Percentiles rank a stretch among this genome's conserved stretches.
Evolutionary conservation across 2,888 invertebrate species (phyloP).

Genomic region (Heterodera filipjevi): DNA sequence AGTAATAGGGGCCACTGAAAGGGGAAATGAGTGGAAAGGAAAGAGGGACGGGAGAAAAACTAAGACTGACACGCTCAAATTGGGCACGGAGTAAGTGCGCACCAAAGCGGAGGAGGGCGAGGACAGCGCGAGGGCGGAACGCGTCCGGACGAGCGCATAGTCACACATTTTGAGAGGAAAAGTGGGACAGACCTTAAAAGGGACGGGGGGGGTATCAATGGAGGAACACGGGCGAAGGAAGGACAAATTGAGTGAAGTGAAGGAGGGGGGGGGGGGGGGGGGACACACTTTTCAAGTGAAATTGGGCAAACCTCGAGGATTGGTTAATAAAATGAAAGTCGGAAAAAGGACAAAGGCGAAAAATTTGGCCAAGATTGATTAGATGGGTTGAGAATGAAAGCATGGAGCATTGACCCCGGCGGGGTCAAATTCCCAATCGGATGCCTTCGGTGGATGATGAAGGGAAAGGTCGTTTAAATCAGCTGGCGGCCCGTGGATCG

Average conservation of each 20-base stretch:
- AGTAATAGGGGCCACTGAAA: constrained; percentile 28
- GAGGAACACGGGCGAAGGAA: not conserved
- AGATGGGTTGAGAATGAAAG: not conserved
- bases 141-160: constrained; percentile 53
- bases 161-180: constrained; percentile 41
- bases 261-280: too few relatives aligned
- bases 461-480: not conserved
- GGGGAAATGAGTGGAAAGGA: not conserved
- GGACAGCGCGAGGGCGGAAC: constrained; percentile 48
- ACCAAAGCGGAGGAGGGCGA: constrained; percentile 38
- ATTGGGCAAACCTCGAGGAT: too few relatives aligned
- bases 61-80: constrained; percentile 21
- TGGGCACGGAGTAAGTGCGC: constrained; percentile 35
- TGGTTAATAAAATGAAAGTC: not conserved
- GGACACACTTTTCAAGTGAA: too few relatives aligned
- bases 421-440: constrained; percentile 7
- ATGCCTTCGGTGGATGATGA: not conserved
- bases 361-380: not conserved
- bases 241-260: not conserved
- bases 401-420: not conserved
- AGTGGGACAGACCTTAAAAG: not conserved
- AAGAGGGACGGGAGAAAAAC: not conserved
- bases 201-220: not conserved
- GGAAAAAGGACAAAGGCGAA: too few relatives aligned
- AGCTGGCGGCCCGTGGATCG: not conserved